Base-by-base conservation (phyloP, 1,140 invertebrate species). In the Homarus americanus region DNA sequence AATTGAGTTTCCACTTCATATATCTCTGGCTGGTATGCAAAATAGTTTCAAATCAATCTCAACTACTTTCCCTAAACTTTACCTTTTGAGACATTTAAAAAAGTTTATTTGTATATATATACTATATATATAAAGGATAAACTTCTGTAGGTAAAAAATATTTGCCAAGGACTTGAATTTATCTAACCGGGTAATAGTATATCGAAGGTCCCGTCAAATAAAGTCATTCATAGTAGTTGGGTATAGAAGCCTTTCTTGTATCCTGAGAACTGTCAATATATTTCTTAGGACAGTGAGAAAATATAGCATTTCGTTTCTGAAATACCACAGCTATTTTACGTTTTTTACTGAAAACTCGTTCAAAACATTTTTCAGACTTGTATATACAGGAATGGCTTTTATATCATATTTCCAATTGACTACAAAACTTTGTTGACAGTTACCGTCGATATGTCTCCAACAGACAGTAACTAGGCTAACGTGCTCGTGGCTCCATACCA, bases 1-100 rank as follows among this genome's bases (percentile, higher is more conserved):
- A 69, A 69, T 17, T 69, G 63, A 32, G 63, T 9, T 32, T 69
- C n/a, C 63, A 58, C 24, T 28, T 69, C 63, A 69, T 69, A 69
- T 69, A 69, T 69, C n/a, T 69, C 63, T 69, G 63, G 63, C 32
- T 69, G 63, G 63, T 69, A 69, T 69, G 63, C 63, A 69, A 69
- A 69, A 69, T 69, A 69, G 63, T 69, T 69, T 69, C n/a, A 28
- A 69, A 69, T 28, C 2, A 69, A 32, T 69, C 28, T 69, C 32
- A 49, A 69, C 63, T 69, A 69, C 63, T 69, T 69, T 69, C 5
- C 63, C 63, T 69, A 69, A 69, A 24, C 63, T 69, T 69, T 69
- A 28, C 63, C 63, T 69, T 69, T 69, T 32, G 63, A 69, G 28
- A 69, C 63, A 69, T 32, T 24, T 69, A 69, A 69, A 69, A 69